Evolutionary conservation across 2,113 vertebrate species (phyloP).

Genomic region (Microtus ochrogaster): DNA sequence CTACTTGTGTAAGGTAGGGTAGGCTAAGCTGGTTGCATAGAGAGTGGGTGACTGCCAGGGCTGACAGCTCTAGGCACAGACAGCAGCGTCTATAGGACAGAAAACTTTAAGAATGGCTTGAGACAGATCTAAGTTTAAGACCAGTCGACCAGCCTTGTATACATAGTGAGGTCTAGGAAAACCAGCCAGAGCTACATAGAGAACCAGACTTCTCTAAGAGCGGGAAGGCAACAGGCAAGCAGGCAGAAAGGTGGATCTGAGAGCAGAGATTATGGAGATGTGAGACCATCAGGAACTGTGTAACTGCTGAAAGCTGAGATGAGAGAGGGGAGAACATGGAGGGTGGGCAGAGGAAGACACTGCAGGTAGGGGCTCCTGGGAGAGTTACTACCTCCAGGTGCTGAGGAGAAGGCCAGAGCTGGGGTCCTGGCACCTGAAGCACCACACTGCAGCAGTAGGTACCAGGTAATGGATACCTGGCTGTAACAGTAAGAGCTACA

Average conservation of each 20-base stretch:
- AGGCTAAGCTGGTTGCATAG: no score
- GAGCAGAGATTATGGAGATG: background rate
- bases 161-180: background rate
- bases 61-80: background rate
- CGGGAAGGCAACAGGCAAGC: background rate
- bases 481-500: background rate
- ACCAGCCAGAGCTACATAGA: background rate
- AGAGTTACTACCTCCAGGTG: background rate
- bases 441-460: background rate
- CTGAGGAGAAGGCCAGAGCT: background rate
- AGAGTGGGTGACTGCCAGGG: background rate
- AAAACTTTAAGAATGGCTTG: background rate
- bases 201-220: background rate
- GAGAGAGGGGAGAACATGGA: background rate
- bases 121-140: background rate
- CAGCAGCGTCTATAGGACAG: background rate
- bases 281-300: background rate
- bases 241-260: rapidly evolving
- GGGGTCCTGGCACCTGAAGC: background rate
- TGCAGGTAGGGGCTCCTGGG: background rate
- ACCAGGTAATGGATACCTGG: background rate
- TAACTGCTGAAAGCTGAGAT: background rate
- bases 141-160: background rate
- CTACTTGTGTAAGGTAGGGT: background rate
- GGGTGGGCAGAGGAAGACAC: background rate